Conservation (phyloP, 2,888 invertebrate genomes). For the Ochropleura leucogaster region DNA sequence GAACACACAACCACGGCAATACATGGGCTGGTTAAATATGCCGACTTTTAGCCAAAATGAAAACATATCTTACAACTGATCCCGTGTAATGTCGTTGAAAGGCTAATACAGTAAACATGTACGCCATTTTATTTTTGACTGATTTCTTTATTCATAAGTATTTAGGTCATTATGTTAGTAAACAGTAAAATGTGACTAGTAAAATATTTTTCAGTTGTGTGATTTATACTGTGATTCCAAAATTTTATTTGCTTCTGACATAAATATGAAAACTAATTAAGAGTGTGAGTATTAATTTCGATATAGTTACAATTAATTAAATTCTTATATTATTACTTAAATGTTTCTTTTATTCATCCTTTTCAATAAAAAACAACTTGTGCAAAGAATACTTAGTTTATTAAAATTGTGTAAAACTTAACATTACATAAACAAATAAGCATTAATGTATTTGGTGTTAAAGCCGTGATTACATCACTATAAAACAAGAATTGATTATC, state of each 20-base stretch:
- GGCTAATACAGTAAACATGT: constrained; percentile 48
- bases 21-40: constrained; percentile 11
- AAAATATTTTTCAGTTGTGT: constrained; percentile 72
- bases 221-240: constrained; percentile 72
- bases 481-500: constrained; percentile 36
- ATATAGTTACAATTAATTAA: constrained; percentile 66
- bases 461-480: constrained; percentile 74
- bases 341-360: constrained; percentile 27
- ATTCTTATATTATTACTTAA: constrained; percentile 62
- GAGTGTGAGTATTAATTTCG: constrained; percentile 67
- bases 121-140: constrained; percentile 75
- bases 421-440: constrained; percentile 63
- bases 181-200: constrained; percentile 68
- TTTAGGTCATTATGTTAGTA: constrained; percentile 56
- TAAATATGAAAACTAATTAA: constrained; percentile 51
- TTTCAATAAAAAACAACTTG: constrained; percentile 22
- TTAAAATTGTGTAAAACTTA: constrained; percentile 71
- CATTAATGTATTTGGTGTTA: constrained; percentile 75
- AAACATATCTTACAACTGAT: constrained; percentile 10
- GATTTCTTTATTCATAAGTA: constrained; percentile 69
- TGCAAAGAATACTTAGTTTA: constrained; percentile 60
- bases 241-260: constrained; percentile 66
- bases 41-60: constrained; percentile 12
- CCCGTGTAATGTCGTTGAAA: constrained; percentile 30
- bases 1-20: constrained; percentile 15